phyloP scores from a whole-genome alignment of 2,888 invertebrate species.

The Drosophila paucipuncta region DNA sequence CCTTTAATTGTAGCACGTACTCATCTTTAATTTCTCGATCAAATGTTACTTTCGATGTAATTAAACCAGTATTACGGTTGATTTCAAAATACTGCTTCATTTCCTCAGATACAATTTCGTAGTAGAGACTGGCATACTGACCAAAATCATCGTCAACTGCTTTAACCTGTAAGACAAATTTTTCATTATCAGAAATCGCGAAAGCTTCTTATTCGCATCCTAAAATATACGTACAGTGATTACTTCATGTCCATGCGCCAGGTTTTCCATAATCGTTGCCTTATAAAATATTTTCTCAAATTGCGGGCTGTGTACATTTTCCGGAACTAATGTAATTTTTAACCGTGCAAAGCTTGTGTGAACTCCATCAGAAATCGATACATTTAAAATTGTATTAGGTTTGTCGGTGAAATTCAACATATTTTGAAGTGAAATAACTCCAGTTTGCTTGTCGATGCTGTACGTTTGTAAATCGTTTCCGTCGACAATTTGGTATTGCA shows the following conservation, averaged over 20 bases:
- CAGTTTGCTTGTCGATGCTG: slow-evolving; percentile 87
- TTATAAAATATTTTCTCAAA: slow-evolving; percentile 92
- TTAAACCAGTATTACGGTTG: slow-evolving; percentile 90
- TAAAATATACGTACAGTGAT: slow-evolving; percentile 86
- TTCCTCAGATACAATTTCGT: slow-evolving; percentile 91
- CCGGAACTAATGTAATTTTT: slow-evolving; percentile 91
- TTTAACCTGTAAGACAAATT: slow-evolving; percentile 86
- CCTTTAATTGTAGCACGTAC: slow-evolving; percentile 92
- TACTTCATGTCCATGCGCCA: slow-evolving; percentile 90
- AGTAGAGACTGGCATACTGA: slow-evolving; percentile 90
- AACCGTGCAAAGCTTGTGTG: slow-evolving; percentile 95
- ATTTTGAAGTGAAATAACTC: slow-evolving; percentile 90
- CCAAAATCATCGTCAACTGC: slow-evolving; percentile 94
- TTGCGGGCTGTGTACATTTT: slow-evolving; percentile 92
- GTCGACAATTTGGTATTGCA: slow-evolving; percentile 93
- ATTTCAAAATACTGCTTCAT: slow-evolving; percentile 91
- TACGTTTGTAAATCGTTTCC: slow-evolving; percentile 93
- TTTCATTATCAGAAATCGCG: not conserved
- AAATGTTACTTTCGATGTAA: slow-evolving; percentile 89
- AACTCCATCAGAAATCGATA: slow-evolving; percentile 98
- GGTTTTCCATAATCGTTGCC: slow-evolving; percentile 93
- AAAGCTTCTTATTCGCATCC: not conserved
- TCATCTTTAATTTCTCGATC: slow-evolving; percentile 90
- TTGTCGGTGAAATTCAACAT: slow-evolving; percentile 90
- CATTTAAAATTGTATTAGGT: slow-evolving; percentile 91